Conservation (phyloP, 2,113 vertebrate genomes). For the Acanthisitta chloris region DNA sequence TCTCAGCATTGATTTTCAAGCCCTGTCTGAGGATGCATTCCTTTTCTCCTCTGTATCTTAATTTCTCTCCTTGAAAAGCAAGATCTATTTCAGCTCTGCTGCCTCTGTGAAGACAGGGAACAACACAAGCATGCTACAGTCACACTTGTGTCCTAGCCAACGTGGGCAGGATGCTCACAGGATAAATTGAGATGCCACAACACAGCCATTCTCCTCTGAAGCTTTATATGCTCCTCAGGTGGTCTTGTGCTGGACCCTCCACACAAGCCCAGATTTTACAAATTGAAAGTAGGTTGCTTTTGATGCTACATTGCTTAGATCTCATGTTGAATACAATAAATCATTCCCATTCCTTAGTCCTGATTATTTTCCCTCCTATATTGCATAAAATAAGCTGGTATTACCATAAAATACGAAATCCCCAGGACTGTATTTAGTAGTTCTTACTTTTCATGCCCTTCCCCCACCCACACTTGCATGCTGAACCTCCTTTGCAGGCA, state of each 20-base stretch:
- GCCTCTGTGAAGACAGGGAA: slow-evolving; percentile 1
- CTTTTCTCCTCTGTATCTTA: slow-evolving; percentile 44
- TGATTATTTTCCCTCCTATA: not conserved
- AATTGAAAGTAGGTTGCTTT: not conserved
- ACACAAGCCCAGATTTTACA: not conserved
- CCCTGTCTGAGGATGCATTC: slow-evolving; percentile 1
- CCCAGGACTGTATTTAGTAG: not conserved
- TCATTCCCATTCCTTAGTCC: not conserved
- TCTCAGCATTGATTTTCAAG: slow-evolving; percentile 56
- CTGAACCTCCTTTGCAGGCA: slow-evolving; percentile 1
- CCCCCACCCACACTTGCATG: not conserved
- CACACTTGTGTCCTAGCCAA: not conserved
- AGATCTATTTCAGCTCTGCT: slow-evolving; percentile 33
- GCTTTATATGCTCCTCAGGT: not conserved
- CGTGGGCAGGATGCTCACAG: not conserved
- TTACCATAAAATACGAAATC: slow-evolving; percentile 47
- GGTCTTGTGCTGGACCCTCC: not conserved
- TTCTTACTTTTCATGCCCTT: slow-evolving; percentile 5
- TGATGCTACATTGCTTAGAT: not conserved
- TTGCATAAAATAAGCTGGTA: slow-evolving; percentile 5
- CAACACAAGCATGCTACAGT: not conserved
- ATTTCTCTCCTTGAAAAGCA: slow-evolving; percentile 46
- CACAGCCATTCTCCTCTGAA: not conserved
- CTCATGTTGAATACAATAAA: not conserved
- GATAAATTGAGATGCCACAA: slow-evolving; percentile 13